Conservation (phyloP, 2,797 vertebrate species). For the Apogon hyalosoma region DNA sequence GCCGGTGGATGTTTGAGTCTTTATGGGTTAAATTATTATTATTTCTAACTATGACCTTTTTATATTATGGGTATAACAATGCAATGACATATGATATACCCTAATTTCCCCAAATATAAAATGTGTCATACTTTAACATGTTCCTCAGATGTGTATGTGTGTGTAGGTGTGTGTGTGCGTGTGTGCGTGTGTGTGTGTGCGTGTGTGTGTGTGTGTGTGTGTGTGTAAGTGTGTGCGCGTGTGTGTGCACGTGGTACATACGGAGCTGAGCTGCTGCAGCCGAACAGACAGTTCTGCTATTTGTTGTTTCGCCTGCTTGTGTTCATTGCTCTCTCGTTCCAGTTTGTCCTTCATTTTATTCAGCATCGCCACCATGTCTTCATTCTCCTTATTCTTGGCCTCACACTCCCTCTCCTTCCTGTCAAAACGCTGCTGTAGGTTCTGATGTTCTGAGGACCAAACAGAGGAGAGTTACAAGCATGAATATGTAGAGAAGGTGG, state of each 20-base stretch:
- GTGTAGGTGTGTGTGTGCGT: too few relatives aligned
- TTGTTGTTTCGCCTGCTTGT: slow-evolving; percentile 90
- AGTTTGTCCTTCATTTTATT: slow-evolving; percentile 98
- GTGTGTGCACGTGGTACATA: slow-evolving; percentile 57
- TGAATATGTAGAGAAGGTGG: background rate
- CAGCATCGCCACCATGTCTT: slow-evolving; percentile 94
- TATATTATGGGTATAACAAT: too few relatives aligned
- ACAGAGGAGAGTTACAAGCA: background rate
- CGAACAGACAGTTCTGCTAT: slow-evolving; percentile 86
- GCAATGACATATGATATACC: too few relatives aligned
- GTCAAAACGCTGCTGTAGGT: slow-evolving; percentile 92
- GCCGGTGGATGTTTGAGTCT: too few relatives aligned
- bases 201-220: too few relatives aligned
- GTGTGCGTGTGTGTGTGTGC: too few relatives aligned
- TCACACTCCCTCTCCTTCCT: slow-evolving; percentile 96
- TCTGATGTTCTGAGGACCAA: slow-evolving; percentile 88
- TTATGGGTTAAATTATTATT: too few relatives aligned
- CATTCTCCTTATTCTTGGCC: slow-evolving; percentile 94
- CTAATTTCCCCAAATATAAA: too few relatives aligned
- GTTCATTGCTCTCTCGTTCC: slow-evolving; percentile 90
- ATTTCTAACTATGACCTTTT: too few relatives aligned
- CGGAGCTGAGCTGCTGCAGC: slow-evolving; percentile 90
- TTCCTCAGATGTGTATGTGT: background rate
- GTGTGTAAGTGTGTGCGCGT: background rate
- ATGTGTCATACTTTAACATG: too few relatives aligned